phyloP scores from a whole-genome alignment of 2,888 invertebrate genomes.

The Quadroppia sp. region DNA sequence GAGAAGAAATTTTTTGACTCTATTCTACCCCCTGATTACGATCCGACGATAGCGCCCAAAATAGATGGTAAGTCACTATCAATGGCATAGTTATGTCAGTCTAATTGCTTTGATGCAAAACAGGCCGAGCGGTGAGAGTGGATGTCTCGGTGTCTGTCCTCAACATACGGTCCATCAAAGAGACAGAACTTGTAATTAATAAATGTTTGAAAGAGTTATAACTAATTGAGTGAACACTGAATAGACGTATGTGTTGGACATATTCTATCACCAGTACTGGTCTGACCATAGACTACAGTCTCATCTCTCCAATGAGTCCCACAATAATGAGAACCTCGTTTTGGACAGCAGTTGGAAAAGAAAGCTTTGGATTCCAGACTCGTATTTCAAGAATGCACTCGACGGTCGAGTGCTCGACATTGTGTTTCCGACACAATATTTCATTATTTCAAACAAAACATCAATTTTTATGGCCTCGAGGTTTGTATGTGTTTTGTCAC shows the following conservation, averaged over 20 bases:
- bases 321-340: slow-evolving; percentile 37
- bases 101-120: not conserved
- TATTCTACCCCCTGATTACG: slow-evolving; percentile 6
- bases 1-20: slow-evolving; percentile 5
- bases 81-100: not conserved
- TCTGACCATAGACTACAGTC: slow-evolving; percentile 43
- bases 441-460: slow-evolving; percentile 44
- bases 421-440: slow-evolving; percentile 46
- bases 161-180: slow-evolving; percentile 22
- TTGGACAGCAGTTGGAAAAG: slow-evolving; percentile 45
- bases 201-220: not conserved
- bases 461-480: slow-evolving; percentile 46
- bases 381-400: slow-evolving; percentile 46
- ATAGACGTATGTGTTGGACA: slow-evolving; percentile 46
- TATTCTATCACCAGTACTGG: slow-evolving; percentile 47
- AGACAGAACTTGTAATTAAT: slow-evolving; percentile 29
- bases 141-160: slow-evolving; percentile 27
- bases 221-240: not conserved
- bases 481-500: slow-evolving; percentile 39
- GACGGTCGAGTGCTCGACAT: slow-evolving; percentile 46
- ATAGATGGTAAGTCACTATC: not conserved
- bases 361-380: slow-evolving; percentile 46
- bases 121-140: not conserved
- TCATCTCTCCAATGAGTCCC: slow-evolving; percentile 28
- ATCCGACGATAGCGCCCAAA: not conserved